Evolutionary conservation across 2,888 invertebrate species (phyloP), one percentile per base, ranked within the genome.

Genomic region (Pomacea canaliculata): DNA sequence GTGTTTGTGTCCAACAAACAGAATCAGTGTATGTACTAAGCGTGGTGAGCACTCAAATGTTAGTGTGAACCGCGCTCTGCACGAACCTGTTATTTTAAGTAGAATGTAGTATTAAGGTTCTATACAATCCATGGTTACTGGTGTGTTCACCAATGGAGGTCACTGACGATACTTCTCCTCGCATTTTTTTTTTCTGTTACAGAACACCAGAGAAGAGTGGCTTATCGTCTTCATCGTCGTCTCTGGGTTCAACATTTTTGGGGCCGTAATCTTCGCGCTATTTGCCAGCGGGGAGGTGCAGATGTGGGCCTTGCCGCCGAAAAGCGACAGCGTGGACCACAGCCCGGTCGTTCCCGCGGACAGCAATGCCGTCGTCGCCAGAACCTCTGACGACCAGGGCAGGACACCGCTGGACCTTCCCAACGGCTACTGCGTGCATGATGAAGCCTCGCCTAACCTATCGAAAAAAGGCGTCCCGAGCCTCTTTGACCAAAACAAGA

Each of bases 151-250:
- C 37, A 37, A 37, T 37, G 37, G 37, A 0, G 37, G 37, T 1
- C 37, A 37, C 37, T 37, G 37, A 37, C 37, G 37, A 37, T 37
- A 5, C 37, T 0, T 37, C 1, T 37, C 1, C 37, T 37, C 37
- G 37, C 37, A 5, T 2, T 56, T 16, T 13, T 56, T 16, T 56
- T 10, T 56, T 8, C 8, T 56, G 0, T 13, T 16, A 18, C 92
- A 89, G 46, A 92, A 95, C 94, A 93, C 93, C 2, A 93, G 93
- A n/a, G 93, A 93, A 59, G 94, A 96, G 91, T 97, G 97, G 97
- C 93, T 94, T 78, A 91, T 93, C 56, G 95, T 97, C 7, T 97
- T 97, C 91, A 95, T 95, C 91, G 94, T 96, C 84, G 94, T 96
- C 0, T 94, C 95, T 83, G 93, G 93, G 8, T 85, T 91, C 46